These are phyloP conservation scores for Argyra leucocephala DNA, from an alignment of 2,888 invertebrate genomes.

Conservation along the genomic window DNA sequence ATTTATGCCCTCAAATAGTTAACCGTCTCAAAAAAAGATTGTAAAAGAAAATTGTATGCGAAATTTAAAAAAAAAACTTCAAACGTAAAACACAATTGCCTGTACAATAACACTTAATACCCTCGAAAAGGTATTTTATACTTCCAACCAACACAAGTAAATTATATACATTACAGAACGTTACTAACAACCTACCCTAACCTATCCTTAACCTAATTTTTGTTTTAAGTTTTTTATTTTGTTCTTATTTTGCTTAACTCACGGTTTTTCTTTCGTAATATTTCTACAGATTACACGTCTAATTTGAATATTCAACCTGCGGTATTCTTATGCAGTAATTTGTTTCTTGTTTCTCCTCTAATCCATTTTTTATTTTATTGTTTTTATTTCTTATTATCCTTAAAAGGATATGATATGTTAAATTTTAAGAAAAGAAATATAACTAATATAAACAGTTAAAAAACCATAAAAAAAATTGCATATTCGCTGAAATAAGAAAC, in stretches of 20 bases:
- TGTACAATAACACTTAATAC: too few relatives aligned
- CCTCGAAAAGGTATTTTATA: too few relatives aligned
- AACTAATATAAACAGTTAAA: background rate
- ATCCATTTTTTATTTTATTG: background rate
- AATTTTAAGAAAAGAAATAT: background rate
- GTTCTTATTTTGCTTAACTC: background rate
- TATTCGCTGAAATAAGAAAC: background rate
- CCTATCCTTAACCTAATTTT: too few relatives aligned
- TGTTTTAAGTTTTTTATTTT: too few relatives aligned
- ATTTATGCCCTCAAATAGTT: too few relatives aligned
- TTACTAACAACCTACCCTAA: too few relatives aligned
- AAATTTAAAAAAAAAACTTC: too few relatives aligned
- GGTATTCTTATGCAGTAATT: slow-evolving; percentile 8
- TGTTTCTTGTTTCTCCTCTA: background rate
- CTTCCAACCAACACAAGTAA: too few relatives aligned
- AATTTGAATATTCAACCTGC: slow-evolving; percentile 12
- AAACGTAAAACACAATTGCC: too few relatives aligned
- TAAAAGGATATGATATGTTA: background rate
- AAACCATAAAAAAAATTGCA: background rate
- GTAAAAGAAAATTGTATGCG: too few relatives aligned
- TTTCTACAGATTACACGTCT: background rate
- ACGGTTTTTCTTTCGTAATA: background rate
- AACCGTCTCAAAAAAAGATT: too few relatives aligned
- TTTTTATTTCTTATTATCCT: background rate
- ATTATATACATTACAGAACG: too few relatives aligned